Evolutionary conservation across 2,797 vertebrate genomes (phyloP).

Genomic region (Kryptolebias ocellatus): DNA sequence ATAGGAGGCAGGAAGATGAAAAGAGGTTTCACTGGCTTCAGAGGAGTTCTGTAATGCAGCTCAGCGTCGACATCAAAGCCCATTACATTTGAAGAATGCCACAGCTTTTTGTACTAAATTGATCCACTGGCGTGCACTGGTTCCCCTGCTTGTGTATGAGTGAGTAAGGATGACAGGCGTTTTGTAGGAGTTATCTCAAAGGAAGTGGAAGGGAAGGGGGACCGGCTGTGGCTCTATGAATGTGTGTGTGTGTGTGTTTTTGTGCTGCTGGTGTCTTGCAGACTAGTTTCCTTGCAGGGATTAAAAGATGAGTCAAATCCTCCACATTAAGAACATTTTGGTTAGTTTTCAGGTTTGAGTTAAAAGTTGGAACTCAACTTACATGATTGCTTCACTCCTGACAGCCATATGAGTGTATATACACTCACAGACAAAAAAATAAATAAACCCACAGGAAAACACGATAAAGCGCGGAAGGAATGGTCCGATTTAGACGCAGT

Average conservation of each 20-base stretch:
- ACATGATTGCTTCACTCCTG: conserved; percentile 6
- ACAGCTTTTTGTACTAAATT: conserved; percentile 74
- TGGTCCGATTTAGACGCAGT: too few relatives aligned
- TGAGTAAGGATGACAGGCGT: conserved; percentile 77
- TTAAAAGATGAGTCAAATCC: conserved; percentile 23
- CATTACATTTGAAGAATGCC: conserved; percentile 77
- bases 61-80: conserved; percentile 80
- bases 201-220: conserved; percentile 20
- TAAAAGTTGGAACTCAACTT: conserved; percentile 26
- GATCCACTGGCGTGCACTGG: conserved; percentile 72
- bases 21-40: conserved; percentile 67
- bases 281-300: conserved; percentile 32
- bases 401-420: conserved; percentile 16
- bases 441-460: too few relatives aligned
- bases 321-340: conserved; percentile 7
- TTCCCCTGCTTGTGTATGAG: conserved; percentile 64
- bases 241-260: conserved; percentile 25
- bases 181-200: conserved; percentile 78
- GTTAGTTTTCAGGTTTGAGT: conserved; percentile 17
- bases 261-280: conserved; percentile 39
- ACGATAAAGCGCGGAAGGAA: too few relatives aligned
- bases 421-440: too few relatives aligned
- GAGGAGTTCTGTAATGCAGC: conserved; percentile 69
- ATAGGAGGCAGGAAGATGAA: conserved; percentile 73
- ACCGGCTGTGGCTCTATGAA: conserved; percentile 40